Evolutionary conservation across 2,888 invertebrate species (phyloP).

Genomic region (Galerucella nymphaeae): DNA sequence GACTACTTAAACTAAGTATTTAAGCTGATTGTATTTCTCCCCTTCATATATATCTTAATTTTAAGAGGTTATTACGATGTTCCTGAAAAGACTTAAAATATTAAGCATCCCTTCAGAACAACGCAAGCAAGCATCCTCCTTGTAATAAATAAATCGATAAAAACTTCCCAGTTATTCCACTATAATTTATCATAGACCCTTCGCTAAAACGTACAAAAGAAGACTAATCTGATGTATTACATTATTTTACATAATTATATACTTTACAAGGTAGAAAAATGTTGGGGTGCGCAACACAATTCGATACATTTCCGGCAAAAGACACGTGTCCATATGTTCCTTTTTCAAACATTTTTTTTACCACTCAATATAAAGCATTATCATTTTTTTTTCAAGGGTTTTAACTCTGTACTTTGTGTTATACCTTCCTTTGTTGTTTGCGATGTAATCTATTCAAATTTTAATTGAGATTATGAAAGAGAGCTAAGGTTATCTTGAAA

Average conservation of each 20-base stretch:
- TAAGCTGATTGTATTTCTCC: neutral
- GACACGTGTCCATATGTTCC: constrained; percentile 37
- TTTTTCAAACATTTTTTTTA: constrained; percentile 14
- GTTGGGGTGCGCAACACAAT: constrained; percentile 26
- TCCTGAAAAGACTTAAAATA: constrained; percentile 2
- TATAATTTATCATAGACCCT: constrained; percentile 5
- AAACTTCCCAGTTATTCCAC: neutral
- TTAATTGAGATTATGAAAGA: constrained; percentile 35
- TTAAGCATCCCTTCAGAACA: constrained; percentile 7
- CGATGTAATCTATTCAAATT: constrained; percentile 39
- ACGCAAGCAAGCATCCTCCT: neutral
- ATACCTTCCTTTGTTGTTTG: constrained; percentile 30
- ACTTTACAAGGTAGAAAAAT: constrained; percentile 29
- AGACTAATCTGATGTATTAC: constrained; percentile 35
- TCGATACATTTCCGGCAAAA: constrained; percentile 35
- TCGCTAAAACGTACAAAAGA: constrained; percentile 13
- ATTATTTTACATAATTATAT: constrained; percentile 40
- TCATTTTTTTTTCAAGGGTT: constrained; percentile 34
- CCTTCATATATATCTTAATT: constrained; percentile 16
- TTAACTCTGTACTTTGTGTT: constrained; percentile 23
- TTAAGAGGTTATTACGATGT: neutral
- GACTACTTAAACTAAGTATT: neutral
- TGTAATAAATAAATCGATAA: neutral
- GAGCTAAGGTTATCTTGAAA: constrained; percentile 23
- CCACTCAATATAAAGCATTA: constrained; percentile 11